These are phyloP conservation scores for Drosophila suboccidentalis DNA, from an alignment of 2,888 invertebrate genomes.

Conservation along the genomic window DNA sequence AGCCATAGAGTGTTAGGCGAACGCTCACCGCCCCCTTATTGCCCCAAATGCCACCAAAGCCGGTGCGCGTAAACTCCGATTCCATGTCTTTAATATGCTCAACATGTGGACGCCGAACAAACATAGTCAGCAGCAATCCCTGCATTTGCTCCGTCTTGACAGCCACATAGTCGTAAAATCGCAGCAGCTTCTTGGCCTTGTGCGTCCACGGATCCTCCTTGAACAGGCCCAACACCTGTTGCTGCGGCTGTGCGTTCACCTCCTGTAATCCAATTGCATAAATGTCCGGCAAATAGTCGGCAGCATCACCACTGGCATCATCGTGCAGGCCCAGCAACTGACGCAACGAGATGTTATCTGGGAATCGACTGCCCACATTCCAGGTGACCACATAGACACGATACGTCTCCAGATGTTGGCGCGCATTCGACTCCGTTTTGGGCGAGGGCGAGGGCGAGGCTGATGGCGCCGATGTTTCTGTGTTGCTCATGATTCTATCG, in stretches of 20 bases:
- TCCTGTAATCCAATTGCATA: conserved; percentile 95
- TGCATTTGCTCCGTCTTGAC: conserved; percentile 93
- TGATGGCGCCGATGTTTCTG: conserved; percentile 23
- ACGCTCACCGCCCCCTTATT: conserved; percentile 98
- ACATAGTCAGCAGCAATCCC: conserved; percentile 93
- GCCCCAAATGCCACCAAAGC: conserved; percentile 97
- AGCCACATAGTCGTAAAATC: conserved; percentile 90
- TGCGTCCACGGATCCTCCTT: conserved; percentile 95
- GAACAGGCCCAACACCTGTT: conserved; percentile 92
- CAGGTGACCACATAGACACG: conserved; percentile 93
- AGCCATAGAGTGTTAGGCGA: conserved; percentile 94
- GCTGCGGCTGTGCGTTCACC: conserved; percentile 94
- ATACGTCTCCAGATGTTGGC: conserved; percentile 86
- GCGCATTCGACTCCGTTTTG: conserved; percentile 37
- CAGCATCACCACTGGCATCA: conserved; percentile 86
- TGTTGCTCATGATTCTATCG: conserved; percentile 32
- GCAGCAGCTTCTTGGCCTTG: conserved; percentile 90
- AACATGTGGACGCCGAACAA: conserved; percentile 92
- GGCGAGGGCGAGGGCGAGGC: conserved; percentile 47
- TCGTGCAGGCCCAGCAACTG: conserved; percentile 89
- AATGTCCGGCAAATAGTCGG: conserved; percentile 90
- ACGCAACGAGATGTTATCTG: conserved; percentile 90
- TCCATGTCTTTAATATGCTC: conserved; percentile 94
- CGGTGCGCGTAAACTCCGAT: conserved; percentile 94
- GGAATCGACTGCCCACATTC: conserved; percentile 94